Base-by-base conservation (phyloP, 2,888 invertebrate genomes). In the Ennomos fuscantarius region DNA sequence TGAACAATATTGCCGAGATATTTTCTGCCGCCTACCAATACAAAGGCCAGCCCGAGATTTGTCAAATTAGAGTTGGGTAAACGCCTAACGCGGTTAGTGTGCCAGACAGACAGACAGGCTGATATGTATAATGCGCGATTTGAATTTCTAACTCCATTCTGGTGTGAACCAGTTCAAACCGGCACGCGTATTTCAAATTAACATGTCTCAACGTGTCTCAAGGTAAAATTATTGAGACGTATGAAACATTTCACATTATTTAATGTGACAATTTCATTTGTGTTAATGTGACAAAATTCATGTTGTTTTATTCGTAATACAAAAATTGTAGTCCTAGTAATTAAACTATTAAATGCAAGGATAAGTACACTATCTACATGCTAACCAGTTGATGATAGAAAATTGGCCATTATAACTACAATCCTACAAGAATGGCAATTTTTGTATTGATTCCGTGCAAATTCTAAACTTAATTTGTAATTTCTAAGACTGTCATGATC, bases 121-220 rank as follows among this genome's bases (percentile, higher is more conserved):
- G 70, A 74, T 73, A 70, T 73, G 75, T 78, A 75, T 77, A 74
- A 76, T 74, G 70, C 66, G 73, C 72, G 66, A 80, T 81, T 81
- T 79, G 81, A 81, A 80, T 79, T 76, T 74, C 77, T 76, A 80
- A 79, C 68, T 57, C 51, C 9, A 39, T 48, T 52, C 55, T 35
- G 52, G 41, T 34, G 32, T 67, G 66, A 68, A 60, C 53, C 36
- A 42, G 46, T 35, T 40, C 34, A 34, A 49, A 48, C 52, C 33
- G 33, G 46, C 46, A 37, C 42, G 33, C 40, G 31, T 8, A 36
- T 40, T 12, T 34, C 13, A 37, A 32, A 54, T 54, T 43, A 55
- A 24, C 49, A 49, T 49, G 33, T 10, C 34, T 37, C 1, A 5
- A 45, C 15, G 35, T 37, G 24, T 24, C 24, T 24, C 6, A 24